Evolutionary conservation across 2,888 invertebrate species (phyloP).

Genomic region (Dryadula phaetusa): DNA sequence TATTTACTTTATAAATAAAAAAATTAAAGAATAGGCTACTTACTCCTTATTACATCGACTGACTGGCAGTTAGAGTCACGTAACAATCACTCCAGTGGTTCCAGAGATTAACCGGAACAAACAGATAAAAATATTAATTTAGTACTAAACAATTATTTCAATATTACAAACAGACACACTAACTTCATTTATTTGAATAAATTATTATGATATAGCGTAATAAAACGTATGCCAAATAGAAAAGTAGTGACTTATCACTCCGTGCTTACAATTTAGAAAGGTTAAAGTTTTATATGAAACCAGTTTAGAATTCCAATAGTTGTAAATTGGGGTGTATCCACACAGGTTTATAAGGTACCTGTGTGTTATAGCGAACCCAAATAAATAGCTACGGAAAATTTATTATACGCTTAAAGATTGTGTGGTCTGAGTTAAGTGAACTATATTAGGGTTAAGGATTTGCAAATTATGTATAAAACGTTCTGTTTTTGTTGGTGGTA

Average conservation of each 20-base stretch:
- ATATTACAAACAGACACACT: no score
- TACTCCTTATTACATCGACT: no score
- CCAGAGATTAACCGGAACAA: no score
- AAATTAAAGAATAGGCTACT: no score
- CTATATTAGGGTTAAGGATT: constrained; percentile 1
- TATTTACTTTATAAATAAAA: no score
- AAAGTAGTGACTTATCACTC: background rate
- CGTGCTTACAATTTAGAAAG: background rate
- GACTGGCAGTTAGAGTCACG: no score
- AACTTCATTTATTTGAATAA: no score
- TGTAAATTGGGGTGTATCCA: constrained; percentile 12
- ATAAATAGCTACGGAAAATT: constrained; percentile 75
- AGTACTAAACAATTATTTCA: no score
- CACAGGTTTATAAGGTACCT: constrained; percentile 19
- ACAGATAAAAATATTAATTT: no score
- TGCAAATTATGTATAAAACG: background rate
- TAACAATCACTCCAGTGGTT: no score
- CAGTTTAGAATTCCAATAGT: constrained; percentile 14
- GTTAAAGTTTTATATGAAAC: constrained; percentile 1
- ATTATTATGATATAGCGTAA: no score
- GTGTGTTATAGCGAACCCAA: constrained; percentile 1
- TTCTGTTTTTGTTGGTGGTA: constrained; percentile 41
- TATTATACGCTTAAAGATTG: constrained; percentile 72
- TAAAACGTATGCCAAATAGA: no score
- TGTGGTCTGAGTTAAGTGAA: constrained; percentile 51